Evolutionary conservation across 37 sponge, comb jelly and placozoan genomes (phyloP), one percentile per base, ranked within the genome.

Genomic region (Aplysina aerophoba): DNA sequence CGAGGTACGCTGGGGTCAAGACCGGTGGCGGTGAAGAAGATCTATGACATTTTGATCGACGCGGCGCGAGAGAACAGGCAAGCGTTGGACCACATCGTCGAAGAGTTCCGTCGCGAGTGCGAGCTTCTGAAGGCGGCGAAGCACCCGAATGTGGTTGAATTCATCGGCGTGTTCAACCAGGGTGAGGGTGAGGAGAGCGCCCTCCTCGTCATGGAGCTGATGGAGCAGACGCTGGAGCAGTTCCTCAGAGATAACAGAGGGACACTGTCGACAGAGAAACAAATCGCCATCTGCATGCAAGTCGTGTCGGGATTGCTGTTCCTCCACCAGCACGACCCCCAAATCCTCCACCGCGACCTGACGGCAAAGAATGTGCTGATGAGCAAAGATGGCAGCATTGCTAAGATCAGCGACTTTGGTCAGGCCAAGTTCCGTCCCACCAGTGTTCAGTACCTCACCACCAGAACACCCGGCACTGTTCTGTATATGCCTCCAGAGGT

Each of bases 241-340:
- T 69, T 31, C 71, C 71, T 69, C 71, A 31, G 1, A 69, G 71
- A 31, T 35, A 69, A 69, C 71, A 69, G 71, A 69, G 71, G 71
- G 34, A 69, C 28, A 12, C 71, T 69, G 4, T 12, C 34, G 19
- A 0, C 13, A 35, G 71, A 69, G 71, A 69, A 69, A 6, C 71
- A 69, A 35, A 30, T 12, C 33, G 33, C 17, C 34, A 31, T 69
- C 1, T 69, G 33, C 71, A 33, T 31, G 8, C 71, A 69, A 69
- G 34, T 69, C 28, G 71, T 35, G 13, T 69, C 34, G 4, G 71
- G 71, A 35, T 6, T 69, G 34, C 28, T 17, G 34, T n/a, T 17
- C 71, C 34, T 69, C 19, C 71, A 69, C 6, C 33, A n/a, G 13
- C 71, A 69, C 28, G 34, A 30, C 34, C 71, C 71, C 34, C 71